phyloP scores from a whole-genome alignment of 2,888 invertebrate genomes.

The Acrocera orbiculus region DNA sequence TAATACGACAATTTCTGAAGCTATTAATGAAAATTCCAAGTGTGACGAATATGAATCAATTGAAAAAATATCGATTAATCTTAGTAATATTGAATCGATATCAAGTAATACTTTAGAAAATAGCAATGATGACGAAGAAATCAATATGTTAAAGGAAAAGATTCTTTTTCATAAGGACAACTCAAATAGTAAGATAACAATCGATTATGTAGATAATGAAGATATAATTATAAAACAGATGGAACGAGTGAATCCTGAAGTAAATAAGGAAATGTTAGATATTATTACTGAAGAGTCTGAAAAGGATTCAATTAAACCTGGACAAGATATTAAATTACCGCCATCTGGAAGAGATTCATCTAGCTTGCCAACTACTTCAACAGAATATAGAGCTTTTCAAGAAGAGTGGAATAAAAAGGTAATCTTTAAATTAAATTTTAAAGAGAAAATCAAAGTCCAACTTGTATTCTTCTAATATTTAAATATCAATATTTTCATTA shows the following conservation, averaged over 20 bases:
- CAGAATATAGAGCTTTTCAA: slow-evolving; percentile 54
- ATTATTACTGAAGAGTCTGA: slow-evolving; percentile 32
- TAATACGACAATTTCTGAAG: no score
- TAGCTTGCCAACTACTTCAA: slow-evolving; percentile 32
- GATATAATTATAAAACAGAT: slow-evolving; percentile 20
- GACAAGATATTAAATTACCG: slow-evolving; percentile 14
- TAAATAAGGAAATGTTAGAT: slow-evolving; percentile 26
- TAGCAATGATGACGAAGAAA: slow-evolving; percentile 21
- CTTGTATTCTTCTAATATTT: no score
- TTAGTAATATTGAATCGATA: slow-evolving; percentile 19
- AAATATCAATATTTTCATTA: no score
- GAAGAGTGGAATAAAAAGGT: slow-evolving; percentile 54
- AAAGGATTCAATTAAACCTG: slow-evolving; percentile 16
- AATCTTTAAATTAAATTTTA: no score
- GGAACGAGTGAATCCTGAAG: slow-evolving; percentile 26
- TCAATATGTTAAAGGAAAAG: slow-evolving; percentile 23
- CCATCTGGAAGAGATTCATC: slow-evolving; percentile 26
- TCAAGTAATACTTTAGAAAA: slow-evolving; percentile 16
- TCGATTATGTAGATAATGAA: slow-evolving; percentile 8
- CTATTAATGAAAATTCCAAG: no score
- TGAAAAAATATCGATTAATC: slow-evolving; percentile 26
- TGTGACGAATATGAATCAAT: slow-evolving; percentile 26
- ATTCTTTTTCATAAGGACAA: slow-evolving; percentile 21
- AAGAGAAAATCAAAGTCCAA: no score
- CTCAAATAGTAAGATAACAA: slow-evolving; percentile 1